Conservation (phyloP, 2,888 invertebrate species). For the Morinoia aosen region DNA sequence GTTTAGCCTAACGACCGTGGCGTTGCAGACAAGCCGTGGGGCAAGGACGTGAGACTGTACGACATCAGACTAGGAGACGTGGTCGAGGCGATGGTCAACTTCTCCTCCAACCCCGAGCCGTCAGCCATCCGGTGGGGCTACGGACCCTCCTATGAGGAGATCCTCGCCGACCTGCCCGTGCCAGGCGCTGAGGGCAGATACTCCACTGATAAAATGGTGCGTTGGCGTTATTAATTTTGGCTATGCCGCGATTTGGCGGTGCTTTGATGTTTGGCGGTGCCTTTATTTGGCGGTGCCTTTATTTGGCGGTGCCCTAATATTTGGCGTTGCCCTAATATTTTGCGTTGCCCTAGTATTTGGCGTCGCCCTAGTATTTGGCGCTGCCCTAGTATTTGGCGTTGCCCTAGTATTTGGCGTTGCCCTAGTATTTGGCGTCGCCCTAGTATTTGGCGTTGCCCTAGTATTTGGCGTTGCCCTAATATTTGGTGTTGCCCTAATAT, state of each 20-base stretch:
- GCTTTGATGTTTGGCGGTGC: background rate
- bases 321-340: no score
- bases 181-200: conserved; percentile 60
- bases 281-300: no score
- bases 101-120: conserved; percentile 65
- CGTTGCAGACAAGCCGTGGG: conserved; percentile 30
- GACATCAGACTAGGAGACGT: conserved; percentile 59
- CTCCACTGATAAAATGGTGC: conserved; percentile 59
- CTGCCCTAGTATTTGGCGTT: no score
- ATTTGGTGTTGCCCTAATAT: background rate
- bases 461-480: no score
- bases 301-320: no score
- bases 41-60: conserved; percentile 52
- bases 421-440: background rate
- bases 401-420: no score
- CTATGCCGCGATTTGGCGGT: background rate
- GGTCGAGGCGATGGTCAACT: conserved; percentile 64
- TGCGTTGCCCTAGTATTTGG: background rate
- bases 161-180: conserved; percentile 51
- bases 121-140: conserved; percentile 59
- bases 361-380: background rate
- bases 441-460: background rate
- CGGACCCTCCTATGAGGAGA: conserved; percentile 58
- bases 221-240: background rate
- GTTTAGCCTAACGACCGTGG: background rate